Base-by-base conservation (phyloP, 2,888 invertebrate genomes). In the Tenthredo notha region DNA sequence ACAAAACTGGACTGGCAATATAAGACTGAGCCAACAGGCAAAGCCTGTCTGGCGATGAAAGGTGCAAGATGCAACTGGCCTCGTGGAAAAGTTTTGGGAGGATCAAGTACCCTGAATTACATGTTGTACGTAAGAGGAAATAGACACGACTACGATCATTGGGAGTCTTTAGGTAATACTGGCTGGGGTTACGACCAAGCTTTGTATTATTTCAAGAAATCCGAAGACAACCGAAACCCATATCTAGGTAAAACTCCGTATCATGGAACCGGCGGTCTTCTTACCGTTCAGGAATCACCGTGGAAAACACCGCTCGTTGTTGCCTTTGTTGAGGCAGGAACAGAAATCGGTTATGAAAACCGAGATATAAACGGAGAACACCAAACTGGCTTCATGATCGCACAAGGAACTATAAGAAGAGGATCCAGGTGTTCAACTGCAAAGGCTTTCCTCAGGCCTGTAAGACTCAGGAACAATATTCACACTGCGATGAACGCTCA, bases 41-140 rank as follows among this genome's bases (percentile, higher is more conserved):
- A 95, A 90, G 97, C 98, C 0, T 98, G 98, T 89, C 94, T 98
- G 86, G 98, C 97, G 18, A 97, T 98, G 96, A 96, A 96, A 90
- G 96, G 96, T 86, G 96, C 96, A 77, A 95, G 96, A 84, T 98
- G 98, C 93, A 98, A 97, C 92, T 98, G 98, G 98, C 98, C 98
- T 0, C 94, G 98, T 77, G 98, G 98, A 29, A 98, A 98, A 93
- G 97, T 98, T 1, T 95, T 98, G 0, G 98, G 98, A 2, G 98
- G 98, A 0, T 97, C 97, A 0, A 97, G 97, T 88, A 97, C 97
- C 0, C 94, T 98, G 0, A 98, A 98, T 92, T 97, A 97, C 92
- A 98, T 98, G 98, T 94, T 98, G 3, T 98, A 98, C 92, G 97
- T 98, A 0, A 94, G 98, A 87, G 98, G 98, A 12, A 97, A 95